Percentiles rank a stretch among this genome's conserved stretches.
phyloP scores from a whole-genome alignment of 2,113 vertebrate genomes.

The Hyaena hyaena region DNA sequence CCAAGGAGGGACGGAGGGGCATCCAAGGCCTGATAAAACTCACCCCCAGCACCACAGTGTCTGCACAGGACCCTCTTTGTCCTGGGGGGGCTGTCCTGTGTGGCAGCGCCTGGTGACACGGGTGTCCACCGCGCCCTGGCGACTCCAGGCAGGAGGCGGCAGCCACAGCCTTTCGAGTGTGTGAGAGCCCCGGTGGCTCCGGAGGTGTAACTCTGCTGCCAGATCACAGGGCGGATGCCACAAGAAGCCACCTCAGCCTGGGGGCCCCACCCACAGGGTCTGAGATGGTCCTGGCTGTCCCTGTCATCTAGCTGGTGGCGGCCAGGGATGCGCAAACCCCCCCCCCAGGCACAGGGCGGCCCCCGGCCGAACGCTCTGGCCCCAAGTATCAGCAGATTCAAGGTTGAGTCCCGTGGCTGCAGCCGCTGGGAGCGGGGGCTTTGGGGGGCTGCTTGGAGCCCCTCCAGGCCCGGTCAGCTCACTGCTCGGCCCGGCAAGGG shows the following conservation, averaged over 20 bases:
- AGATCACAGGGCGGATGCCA: background rate
- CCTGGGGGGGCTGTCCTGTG: background rate
- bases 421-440: fast-evolving
- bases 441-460: fast-evolving
- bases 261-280: background rate
- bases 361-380: background rate
- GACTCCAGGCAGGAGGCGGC: background rate
- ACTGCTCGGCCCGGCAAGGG: fast-evolving
- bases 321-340: fast-evolving
- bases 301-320: background rate
- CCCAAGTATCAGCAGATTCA: fast-evolving
- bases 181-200: background rate
- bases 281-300: background rate
- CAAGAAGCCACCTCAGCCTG: background rate
- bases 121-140: fast-evolving
- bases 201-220: fast-evolving
- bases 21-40: constrained; percentile 59
- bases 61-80: background rate
- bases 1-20: background rate
- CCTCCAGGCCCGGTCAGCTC: background rate
- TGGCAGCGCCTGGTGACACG: constrained; percentile 17
- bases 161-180: constrained; percentile 68
- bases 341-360: fast-evolving
- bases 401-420: fast-evolving
- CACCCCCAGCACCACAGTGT: constrained; percentile 26